phyloP scores from a whole-genome alignment of 2,113 vertebrate species.

The Cephalopterus ornatus region DNA sequence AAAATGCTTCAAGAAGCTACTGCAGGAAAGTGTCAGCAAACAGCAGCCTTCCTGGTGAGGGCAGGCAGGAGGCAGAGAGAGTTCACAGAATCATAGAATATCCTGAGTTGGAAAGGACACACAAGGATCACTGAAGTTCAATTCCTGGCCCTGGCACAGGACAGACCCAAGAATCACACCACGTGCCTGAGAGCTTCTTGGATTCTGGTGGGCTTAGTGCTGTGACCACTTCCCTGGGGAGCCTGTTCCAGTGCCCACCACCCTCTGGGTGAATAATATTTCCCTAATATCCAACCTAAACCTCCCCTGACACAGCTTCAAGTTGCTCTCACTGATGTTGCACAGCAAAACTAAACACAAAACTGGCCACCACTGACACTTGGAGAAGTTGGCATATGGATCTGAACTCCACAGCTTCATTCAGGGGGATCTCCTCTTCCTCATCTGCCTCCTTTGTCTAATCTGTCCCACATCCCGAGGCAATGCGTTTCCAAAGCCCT shows the following conservation, averaged over 20 bases:
- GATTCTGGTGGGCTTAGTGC: background rate
- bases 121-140: background rate
- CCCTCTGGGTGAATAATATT: background rate
- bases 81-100: background rate
- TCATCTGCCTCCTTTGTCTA: background rate
- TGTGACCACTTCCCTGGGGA: background rate
- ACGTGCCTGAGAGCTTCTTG: background rate
- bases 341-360: background rate
- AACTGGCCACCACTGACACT: background rate
- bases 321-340: background rate
- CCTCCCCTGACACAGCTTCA: background rate
- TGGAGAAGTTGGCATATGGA: background rate
- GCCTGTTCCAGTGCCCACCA: background rate
- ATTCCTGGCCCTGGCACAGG: background rate
- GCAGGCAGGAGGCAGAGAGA: background rate
- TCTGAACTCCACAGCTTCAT: rapidly evolving
- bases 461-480: background rate
- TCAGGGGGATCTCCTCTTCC: background rate
- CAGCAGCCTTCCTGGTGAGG: background rate
- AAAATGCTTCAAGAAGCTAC: background rate
- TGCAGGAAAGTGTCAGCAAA: background rate
- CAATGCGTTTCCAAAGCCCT: background rate
- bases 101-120: background rate
- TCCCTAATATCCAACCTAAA: background rate
- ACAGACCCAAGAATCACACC: background rate